Percentiles rank a stretch among this genome's conserved stretches.
phyloP scores from a whole-genome alignment of 1,140 invertebrate species.

The Polyergus mexicanus region DNA sequence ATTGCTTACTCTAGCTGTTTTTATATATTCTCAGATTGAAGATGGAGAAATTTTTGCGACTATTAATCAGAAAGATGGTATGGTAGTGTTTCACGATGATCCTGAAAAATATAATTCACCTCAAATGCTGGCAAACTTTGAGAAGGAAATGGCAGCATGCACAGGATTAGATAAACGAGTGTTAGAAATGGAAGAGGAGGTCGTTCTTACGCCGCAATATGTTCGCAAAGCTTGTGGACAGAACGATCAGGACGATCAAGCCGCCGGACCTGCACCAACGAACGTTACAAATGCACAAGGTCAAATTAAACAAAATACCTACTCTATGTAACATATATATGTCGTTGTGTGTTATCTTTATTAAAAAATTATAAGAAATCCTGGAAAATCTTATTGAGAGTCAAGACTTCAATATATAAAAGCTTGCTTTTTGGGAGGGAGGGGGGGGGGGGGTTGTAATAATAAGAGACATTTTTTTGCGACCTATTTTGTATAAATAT shows the following conservation, averaged over 20 bases:
- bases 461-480: background rate
- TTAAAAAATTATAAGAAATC: slow-evolving; percentile 68
- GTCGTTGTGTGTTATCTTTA: slow-evolving; percentile 78
- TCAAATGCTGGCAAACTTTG: slow-evolving; percentile 93
- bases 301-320: slow-evolving; percentile 84
- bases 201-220: slow-evolving; percentile 95
- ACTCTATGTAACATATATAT: slow-evolving; percentile 84
- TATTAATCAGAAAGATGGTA: slow-evolving; percentile 99
- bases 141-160: slow-evolving; percentile 95
- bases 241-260: slow-evolving; percentile 89
- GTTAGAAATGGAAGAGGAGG: slow-evolving; percentile 97
- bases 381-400: slow-evolving; percentile 71
- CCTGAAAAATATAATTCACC: slow-evolving; percentile 98
- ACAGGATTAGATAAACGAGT: slow-evolving; percentile 95
- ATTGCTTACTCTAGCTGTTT: background rate
- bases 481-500: slow-evolving; percentile 53
- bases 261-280: slow-evolving; percentile 86
- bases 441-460: slow-evolving; percentile 9
- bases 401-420: slow-evolving; percentile 60
- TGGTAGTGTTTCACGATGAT: slow-evolving; percentile 98
- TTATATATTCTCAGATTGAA: slow-evolving; percentile 92
- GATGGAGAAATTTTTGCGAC: slow-evolving; percentile 98
- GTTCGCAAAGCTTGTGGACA: slow-evolving; percentile 90
- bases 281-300: slow-evolving; percentile 85
- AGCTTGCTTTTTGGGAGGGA: slow-evolving; percentile 58